Percentiles rank a stretch among this genome's conserved stretches.
phyloP scores from a whole-genome alignment of 2,797 vertebrate genomes.

The Atherinosoma microstoma region DNA sequence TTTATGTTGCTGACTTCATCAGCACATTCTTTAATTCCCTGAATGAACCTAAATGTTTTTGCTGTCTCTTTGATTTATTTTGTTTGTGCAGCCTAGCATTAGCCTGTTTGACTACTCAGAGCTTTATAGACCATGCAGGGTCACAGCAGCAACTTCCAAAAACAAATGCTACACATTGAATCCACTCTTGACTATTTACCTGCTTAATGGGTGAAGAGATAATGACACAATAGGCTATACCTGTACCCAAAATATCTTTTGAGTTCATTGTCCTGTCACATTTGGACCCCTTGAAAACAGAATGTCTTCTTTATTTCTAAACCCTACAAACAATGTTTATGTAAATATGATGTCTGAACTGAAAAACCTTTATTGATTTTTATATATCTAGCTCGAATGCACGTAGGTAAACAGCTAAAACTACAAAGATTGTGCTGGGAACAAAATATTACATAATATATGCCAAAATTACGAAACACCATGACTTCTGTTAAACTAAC shows the following conservation, averaged over 20 bases:
- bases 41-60: neutral
- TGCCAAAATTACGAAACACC: neutral
- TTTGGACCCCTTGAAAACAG: neutral
- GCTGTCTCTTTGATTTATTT: neutral
- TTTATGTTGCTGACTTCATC: neutral
- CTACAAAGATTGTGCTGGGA: neutral
- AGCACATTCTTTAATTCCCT: neutral
- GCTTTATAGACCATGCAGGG: neutral
- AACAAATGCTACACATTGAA: neutral
- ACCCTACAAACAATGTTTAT: neutral
- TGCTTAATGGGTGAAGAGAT: neutral
- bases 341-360: neutral
- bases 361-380: neutral
- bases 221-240: neutral
- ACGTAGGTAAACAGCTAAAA: neutral
- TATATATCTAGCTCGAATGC: neutral
- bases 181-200: neutral
- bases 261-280: neutral
- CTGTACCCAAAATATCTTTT: neutral
- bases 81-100: neutral
- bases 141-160: slow-evolving; percentile 5
- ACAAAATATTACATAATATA: neutral
- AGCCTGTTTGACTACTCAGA: neutral
- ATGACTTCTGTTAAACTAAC: neutral
- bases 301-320: neutral